These are phyloP conservation scores for Poeciliopsis prolifica DNA, from an alignment of 2,113 vertebrate genomes.

Conservation along the genomic window DNA sequence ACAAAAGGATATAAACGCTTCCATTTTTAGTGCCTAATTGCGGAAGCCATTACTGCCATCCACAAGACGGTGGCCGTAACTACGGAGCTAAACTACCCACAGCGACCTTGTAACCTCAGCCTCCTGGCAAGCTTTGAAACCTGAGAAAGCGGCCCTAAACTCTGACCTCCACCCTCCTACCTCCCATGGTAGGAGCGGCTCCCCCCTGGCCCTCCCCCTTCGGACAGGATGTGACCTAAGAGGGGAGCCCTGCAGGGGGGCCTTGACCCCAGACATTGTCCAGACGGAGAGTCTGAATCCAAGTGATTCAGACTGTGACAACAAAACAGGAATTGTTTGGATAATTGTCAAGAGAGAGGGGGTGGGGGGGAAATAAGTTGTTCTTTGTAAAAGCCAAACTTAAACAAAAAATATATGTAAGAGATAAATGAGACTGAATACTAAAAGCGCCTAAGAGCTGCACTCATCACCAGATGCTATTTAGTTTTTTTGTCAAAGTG, in stretches of 20 bases:
- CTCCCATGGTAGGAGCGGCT: slow-evolving; percentile 64
- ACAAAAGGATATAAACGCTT: slow-evolving; percentile 69
- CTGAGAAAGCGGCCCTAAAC: slow-evolving; percentile 74
- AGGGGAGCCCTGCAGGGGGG: slow-evolving; percentile 69
- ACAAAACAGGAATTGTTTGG: slow-evolving; percentile 44
- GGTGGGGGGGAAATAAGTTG: too few relatives aligned
- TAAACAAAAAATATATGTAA: neutral
- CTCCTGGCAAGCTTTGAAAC: slow-evolving; percentile 77
- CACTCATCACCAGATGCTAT: neutral
- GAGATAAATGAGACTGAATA: neutral
- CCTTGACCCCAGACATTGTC: slow-evolving; percentile 78
- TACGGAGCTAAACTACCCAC: slow-evolving; percentile 59
- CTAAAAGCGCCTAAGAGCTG: neutral
- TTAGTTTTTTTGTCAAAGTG: neutral
- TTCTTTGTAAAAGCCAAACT: neutral
- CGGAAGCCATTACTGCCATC: slow-evolving; percentile 73
- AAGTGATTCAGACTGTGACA: slow-evolving; percentile 41
- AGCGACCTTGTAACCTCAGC: slow-evolving; percentile 62
- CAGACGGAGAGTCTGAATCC: slow-evolving; percentile 76
- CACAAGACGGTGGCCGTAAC: slow-evolving; percentile 65
- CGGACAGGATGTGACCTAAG: slow-evolving; percentile 78
- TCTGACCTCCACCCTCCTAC: slow-evolving; percentile 67
- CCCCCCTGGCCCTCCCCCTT: slow-evolving; percentile 46
- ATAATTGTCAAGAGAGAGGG: slow-evolving; percentile 20
- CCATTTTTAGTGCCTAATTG: slow-evolving; percentile 80